Conservation (phyloP, 2,797 vertebrate species). For the Diplodus sargus region DNA sequence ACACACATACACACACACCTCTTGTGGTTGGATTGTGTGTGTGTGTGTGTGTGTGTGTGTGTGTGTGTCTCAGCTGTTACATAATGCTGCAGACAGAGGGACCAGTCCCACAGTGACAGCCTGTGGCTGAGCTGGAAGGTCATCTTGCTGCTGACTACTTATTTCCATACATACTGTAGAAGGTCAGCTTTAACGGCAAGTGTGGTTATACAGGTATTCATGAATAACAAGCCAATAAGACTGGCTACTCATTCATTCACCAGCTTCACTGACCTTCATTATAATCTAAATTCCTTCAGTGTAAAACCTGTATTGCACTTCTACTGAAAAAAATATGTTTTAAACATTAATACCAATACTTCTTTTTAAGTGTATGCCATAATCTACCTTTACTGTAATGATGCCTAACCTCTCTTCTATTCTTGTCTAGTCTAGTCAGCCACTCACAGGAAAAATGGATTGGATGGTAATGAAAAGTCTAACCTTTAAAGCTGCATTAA, state of each 20-base stretch:
- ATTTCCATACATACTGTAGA: constrained; percentile 5
- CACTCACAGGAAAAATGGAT: too few species aligned
- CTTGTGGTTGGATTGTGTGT: constrained; percentile 17
- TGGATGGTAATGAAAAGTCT: too few species aligned
- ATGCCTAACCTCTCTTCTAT: too few species aligned
- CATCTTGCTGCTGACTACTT: constrained; percentile 11
- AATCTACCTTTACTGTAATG: too few species aligned
- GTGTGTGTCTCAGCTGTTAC: constrained; percentile 68
- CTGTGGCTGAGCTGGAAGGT: constrained; percentile 49
- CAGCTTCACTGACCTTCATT: not conserved
- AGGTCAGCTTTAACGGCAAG: constrained; percentile 7
- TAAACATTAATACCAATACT: too few species aligned
- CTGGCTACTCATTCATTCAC: not conserved
- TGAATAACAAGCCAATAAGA: constrained; percentile 5
- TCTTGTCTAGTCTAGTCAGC: not conserved
- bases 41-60: not conserved
- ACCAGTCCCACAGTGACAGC: constrained; percentile 27
- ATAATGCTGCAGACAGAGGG: constrained; percentile 60
- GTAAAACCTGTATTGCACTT: not conserved
- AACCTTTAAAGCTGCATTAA: not conserved
- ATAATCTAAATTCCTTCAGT: not conserved
- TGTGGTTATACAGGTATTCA: not conserved
- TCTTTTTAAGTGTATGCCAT: too few species aligned
- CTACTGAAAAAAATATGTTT: not conserved
- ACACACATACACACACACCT: not conserved